phyloP scores from a whole-genome alignment of 2,888 invertebrate genomes.

The Iselma pallidipennis region DNA sequence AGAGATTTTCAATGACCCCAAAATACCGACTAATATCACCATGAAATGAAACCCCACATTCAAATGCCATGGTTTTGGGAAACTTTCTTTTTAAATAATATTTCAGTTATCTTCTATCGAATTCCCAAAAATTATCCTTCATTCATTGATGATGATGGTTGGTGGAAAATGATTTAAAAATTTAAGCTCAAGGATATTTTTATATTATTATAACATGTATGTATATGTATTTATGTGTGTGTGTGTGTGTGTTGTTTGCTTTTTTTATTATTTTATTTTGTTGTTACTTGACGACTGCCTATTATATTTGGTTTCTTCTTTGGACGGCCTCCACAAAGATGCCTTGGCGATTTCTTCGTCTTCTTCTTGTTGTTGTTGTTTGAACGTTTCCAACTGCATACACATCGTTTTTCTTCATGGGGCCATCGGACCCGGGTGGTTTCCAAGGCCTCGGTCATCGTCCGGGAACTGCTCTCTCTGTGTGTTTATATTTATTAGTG shows the following conservation, averaged over 20 bases:
- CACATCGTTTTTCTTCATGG: constrained; percentile 28
- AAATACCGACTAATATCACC: constrained; percentile 44
- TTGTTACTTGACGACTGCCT: background rate
- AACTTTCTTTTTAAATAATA: constrained; percentile 13
- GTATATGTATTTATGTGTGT: too few relatives aligned
- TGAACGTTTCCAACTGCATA: constrained; percentile 14
- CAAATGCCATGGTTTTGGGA: constrained; percentile 20
- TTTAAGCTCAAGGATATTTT: constrained; percentile 16
- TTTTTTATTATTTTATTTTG: background rate
- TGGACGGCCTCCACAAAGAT: background rate
- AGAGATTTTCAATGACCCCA: constrained; percentile 50
- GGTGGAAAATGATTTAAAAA: background rate
- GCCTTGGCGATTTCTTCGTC: constrained; percentile 3
- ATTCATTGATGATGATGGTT: background rate
- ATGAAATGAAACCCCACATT: constrained; percentile 37
- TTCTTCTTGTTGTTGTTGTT: constrained; percentile 4
- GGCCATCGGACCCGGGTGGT: constrained; percentile 42
- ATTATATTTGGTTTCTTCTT: background rate
- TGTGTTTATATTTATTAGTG: too few relatives aligned
- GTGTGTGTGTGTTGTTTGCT: too few relatives aligned
- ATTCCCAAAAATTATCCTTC: background rate
- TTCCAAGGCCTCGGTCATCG: constrained; percentile 45
- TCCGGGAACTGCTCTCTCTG: constrained; percentile 38
- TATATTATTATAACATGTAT: too few relatives aligned
- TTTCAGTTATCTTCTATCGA: background rate